These are phyloP conservation scores for Paedocypris sp. DNA, from an alignment of 2,113 vertebrate species.

Conservation along the genomic window DNA sequence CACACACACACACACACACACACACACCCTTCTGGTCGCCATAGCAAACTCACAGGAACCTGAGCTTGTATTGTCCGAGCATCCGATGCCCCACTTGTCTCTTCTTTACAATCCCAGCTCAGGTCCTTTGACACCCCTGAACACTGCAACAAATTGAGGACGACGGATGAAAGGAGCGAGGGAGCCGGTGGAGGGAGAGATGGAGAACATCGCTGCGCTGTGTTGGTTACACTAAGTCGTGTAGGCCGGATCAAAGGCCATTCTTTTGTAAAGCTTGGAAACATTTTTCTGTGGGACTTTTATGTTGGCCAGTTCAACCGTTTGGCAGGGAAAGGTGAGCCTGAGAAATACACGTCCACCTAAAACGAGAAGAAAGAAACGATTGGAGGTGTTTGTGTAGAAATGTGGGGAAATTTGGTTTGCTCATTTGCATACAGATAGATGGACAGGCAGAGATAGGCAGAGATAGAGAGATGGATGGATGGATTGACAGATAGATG, in stretches of 20 bases:
- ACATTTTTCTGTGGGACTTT: conserved; percentile 48
- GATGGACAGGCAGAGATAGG: no score
- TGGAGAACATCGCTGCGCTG: conserved; percentile 1
- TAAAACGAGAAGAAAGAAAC: no score
- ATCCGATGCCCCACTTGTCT: conserved; percentile 63
- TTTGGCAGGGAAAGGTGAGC: not conserved
- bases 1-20: conserved; percentile 31
- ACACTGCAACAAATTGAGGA: conserved; percentile 71
- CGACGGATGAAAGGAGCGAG: conserved; percentile 35
- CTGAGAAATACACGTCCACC: no score
- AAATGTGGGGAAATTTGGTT: no score
- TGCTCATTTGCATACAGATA: no score
- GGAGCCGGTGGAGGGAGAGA: not conserved
- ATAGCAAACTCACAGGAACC: conserved; percentile 68
- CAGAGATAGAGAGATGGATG: no score
- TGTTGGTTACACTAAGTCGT: conserved; percentile 6
- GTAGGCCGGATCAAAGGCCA: conserved; percentile 38
- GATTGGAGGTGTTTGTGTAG: no score
- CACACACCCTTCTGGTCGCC: conserved; percentile 56
- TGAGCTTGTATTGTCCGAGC: conserved; percentile 68
- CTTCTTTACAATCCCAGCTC: conserved; percentile 60
- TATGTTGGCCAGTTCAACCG: conserved; percentile 37
- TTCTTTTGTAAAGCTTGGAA: conserved; percentile 46
- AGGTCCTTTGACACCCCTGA: conserved; percentile 68
- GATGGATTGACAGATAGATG: no score